These are phyloP conservation scores for Steromphala cineraria DNA, from an alignment of 2,888 invertebrate genomes.

Conservation along the genomic window DNA sequence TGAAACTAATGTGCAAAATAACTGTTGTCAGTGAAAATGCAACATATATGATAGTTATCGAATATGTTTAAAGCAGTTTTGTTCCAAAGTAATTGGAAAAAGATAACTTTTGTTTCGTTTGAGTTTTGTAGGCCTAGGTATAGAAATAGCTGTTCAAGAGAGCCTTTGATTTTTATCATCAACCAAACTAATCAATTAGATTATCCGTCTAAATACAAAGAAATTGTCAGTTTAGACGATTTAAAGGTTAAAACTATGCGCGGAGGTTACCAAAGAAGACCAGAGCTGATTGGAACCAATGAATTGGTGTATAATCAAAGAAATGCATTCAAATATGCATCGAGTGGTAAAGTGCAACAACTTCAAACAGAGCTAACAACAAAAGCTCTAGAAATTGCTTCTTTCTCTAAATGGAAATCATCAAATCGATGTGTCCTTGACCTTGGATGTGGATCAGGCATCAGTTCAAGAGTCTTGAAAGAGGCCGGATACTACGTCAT, in stretches of 20 bases:
- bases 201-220: constrained; percentile 15
- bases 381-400: constrained; percentile 16
- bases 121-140: background rate
- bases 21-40: too few species aligned
- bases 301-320: background rate
- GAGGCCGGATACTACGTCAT: constrained; percentile 29
- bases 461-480: constrained; percentile 22
- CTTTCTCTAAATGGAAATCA: background rate
- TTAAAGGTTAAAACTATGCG: constrained; percentile 30
- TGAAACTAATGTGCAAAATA: too few species aligned
- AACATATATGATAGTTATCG: too few species aligned
- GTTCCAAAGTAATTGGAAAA: too few species aligned
- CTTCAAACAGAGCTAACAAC: constrained; percentile 36
- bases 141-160: constrained; percentile 19
- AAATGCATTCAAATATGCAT: background rate
- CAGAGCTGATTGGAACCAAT: constrained; percentile 27
- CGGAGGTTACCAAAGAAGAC: constrained; percentile 37
- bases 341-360: background rate
- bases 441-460: constrained; percentile 42
- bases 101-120: too few species aligned
- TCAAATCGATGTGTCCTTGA: constrained; percentile 27
- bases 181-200: background rate
- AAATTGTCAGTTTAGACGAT: constrained; percentile 14
- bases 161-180: constrained; percentile 24
- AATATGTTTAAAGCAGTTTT: too few species aligned